phyloP scores from a whole-genome alignment of 2,888 invertebrate genomes.

The Chrysolina haemoptera region DNA sequence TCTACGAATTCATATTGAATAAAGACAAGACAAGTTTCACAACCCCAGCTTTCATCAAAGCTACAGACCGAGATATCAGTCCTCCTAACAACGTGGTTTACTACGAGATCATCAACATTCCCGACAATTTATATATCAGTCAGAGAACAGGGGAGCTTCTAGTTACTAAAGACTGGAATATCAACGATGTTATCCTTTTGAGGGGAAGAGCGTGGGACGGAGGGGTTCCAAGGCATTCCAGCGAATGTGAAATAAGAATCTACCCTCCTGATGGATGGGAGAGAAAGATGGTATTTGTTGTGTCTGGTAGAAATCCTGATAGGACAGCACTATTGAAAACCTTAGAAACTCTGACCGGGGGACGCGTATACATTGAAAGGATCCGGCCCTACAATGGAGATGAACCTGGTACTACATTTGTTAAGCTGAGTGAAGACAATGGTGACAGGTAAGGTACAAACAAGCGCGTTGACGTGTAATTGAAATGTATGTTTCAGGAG shows the following conservation, averaged over 20 bases:
- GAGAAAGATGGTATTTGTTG: slow-evolving; percentile 85
- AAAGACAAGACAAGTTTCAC: slow-evolving; percentile 83
- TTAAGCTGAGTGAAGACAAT: slow-evolving; percentile 68
- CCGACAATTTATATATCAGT: slow-evolving; percentile 80
- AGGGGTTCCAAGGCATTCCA: slow-evolving; percentile 84
- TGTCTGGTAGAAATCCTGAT: slow-evolving; percentile 84
- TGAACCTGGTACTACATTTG: slow-evolving; percentile 74
- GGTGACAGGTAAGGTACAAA: slow-evolving; percentile 73
- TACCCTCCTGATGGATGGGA: slow-evolving; percentile 85
- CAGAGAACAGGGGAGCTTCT: slow-evolving; percentile 83
- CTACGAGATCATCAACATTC: slow-evolving; percentile 86
- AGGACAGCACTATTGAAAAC: slow-evolving; percentile 82
- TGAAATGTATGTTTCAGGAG: slow-evolving; percentile 72
- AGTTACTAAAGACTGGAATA: slow-evolving; percentile 71
- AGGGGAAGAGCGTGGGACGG: slow-evolving; percentile 87
- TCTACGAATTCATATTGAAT: slow-evolving; percentile 87
- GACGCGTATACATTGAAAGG: slow-evolving; percentile 82
- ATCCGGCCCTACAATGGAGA: slow-evolving; percentile 78
- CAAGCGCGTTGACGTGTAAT: background rate
- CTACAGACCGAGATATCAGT: slow-evolving; percentile 86
- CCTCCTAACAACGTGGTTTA: slow-evolving; percentile 88
- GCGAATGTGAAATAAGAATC: slow-evolving; percentile 82
- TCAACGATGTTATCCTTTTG: slow-evolving; percentile 73
- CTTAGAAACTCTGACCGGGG: slow-evolving; percentile 84
- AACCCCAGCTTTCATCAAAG: slow-evolving; percentile 80